phyloP scores from a whole-genome alignment of 1,140 invertebrate species.

The Aethina tumida region DNA sequence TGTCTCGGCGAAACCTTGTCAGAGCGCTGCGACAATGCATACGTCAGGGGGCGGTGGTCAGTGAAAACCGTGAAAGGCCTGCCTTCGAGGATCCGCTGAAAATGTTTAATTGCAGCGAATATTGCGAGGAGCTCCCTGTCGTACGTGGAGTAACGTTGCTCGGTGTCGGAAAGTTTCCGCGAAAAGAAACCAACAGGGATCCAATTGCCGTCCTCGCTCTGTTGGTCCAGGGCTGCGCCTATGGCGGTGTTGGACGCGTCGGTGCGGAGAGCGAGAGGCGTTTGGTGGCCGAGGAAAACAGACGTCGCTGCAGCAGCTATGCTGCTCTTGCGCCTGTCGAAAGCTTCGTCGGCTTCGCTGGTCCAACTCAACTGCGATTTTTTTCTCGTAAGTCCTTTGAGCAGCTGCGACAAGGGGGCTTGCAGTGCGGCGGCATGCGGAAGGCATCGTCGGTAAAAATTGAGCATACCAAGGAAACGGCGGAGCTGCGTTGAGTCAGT shows the following conservation, averaged over 20 bases:
- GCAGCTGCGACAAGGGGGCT: conserved; percentile 18
- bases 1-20: conserved; percentile 30
- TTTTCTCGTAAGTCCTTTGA: conserved; percentile 14
- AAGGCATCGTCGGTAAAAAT: conserved; percentile 31
- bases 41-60: conserved; percentile 37
- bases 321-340: conserved; percentile 33
- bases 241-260: no score
- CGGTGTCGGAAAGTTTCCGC: no score
- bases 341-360: conserved; percentile 24
- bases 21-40: conserved; percentile 26
- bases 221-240: no score
- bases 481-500: conserved; percentile 14
- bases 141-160: conserved; percentile 27
- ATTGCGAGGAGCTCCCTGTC: conserved; percentile 31
- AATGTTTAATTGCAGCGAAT: conserved; percentile 28
- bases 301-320: conserved; percentile 29
- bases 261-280: no score
- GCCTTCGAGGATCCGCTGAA: conserved; percentile 29
- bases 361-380: conserved; percentile 22
- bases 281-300: no score
- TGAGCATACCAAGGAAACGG: conserved; percentile 33
- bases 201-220: no score
- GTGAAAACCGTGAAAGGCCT: conserved; percentile 32
- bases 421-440: conserved; percentile 23
- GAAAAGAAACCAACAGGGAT: no score